These are phyloP conservation scores for Aspidapion aeneum DNA, from an alignment of 2,888 invertebrate genomes.

Conservation along the genomic window DNA sequence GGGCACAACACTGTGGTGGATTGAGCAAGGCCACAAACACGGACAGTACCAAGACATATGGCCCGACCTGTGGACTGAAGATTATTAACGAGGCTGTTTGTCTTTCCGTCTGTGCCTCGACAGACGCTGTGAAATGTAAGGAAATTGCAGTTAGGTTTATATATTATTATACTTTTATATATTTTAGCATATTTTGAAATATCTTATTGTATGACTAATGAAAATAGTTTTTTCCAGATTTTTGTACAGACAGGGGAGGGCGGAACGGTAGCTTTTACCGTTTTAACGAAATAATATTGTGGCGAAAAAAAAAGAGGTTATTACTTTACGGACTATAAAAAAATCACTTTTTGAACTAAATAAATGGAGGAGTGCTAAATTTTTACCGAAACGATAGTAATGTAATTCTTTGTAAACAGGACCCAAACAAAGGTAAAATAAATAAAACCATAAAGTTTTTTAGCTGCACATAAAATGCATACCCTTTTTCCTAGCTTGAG, in stretches of 20 bases:
- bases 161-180: background rate
- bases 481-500: too few species aligned
- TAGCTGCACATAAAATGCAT: too few species aligned
- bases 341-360: too few species aligned
- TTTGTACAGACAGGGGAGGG: background rate
- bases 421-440: too few species aligned
- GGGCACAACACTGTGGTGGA: background rate
- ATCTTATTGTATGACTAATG: background rate
- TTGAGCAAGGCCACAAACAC: background rate
- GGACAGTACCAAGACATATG: background rate
- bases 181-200: background rate
- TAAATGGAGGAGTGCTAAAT: too few species aligned
- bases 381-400: too few species aligned
- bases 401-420: too few species aligned
- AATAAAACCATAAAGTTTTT: too few species aligned
- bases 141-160: background rate
- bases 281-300: background rate
- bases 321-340: too few species aligned
- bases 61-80: background rate
- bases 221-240: background rate
- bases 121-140: background rate
- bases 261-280: background rate
- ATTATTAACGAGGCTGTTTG: background rate
- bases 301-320: too few species aligned
- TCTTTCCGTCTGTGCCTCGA: background rate